Evolutionary conservation across 2,797 vertebrate genomes (phyloP).

Genomic region (Lepus townsendii): DNA sequence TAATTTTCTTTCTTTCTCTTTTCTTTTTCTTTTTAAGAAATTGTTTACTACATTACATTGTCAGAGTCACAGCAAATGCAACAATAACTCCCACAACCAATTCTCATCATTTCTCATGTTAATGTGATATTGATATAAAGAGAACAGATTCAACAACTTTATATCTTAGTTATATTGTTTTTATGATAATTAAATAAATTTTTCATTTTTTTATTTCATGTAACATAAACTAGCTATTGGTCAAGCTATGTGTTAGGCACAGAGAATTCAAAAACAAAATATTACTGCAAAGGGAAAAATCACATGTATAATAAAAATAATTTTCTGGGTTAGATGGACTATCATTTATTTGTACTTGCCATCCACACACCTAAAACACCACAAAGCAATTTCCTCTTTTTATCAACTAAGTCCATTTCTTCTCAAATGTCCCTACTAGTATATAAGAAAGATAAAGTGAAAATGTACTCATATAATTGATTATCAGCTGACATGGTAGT

Average conservation of each 20-base stretch:
- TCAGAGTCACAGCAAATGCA: too few relatives aligned
- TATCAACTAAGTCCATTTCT: neutral
- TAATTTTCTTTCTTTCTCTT: too few relatives aligned
- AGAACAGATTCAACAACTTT: neutral
- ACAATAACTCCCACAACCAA: too few relatives aligned
- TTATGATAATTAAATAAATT: neutral
- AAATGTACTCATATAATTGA: neutral
- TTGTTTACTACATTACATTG: too few relatives aligned
- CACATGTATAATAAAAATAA: neutral
- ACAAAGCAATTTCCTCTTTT: neutral
- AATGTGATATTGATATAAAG: too few relatives aligned
- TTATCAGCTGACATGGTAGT: slow-evolving; percentile 46
- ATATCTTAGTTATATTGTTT: neutral
- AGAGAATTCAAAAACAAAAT: neutral
- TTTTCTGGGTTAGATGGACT: neutral
- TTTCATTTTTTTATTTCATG: neutral
- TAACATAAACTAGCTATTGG: neutral
- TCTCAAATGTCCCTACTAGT: neutral
- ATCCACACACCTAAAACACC: neutral
- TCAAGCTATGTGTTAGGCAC: neutral
- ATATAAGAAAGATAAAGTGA: neutral
- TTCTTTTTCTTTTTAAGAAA: too few relatives aligned
- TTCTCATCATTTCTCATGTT: too few relatives aligned
- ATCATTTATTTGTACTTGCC: neutral
- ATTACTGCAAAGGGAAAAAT: neutral